These are phyloP conservation scores for Micoletzkya japonica DNA, from an alignment of 2,888 invertebrate species.

Conservation along the genomic window DNA sequence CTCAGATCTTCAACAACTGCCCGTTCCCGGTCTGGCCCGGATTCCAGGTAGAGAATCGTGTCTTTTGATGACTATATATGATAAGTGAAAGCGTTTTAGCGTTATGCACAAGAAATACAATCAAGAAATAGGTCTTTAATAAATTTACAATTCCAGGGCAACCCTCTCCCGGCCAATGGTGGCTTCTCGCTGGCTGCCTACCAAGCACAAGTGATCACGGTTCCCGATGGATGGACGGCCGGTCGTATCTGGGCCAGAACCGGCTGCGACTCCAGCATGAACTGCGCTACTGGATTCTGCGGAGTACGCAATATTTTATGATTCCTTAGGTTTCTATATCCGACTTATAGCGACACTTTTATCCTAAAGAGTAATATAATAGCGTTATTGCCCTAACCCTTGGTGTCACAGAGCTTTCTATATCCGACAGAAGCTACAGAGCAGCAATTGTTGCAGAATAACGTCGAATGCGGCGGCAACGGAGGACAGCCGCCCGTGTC, in stretches of 20 bases:
- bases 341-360: background rate
- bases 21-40: too few species aligned
- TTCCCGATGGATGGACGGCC: slow-evolving; percentile 48
- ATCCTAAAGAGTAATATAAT: background rate
- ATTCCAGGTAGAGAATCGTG: too few species aligned
- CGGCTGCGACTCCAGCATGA: slow-evolving; percentile 45
- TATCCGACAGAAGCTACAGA: background rate
- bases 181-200: too few species aligned
- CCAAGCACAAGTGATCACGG: too few species aligned
- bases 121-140: too few species aligned
- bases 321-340: background rate
- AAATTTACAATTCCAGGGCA: too few species aligned
- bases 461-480: slow-evolving; percentile 65
- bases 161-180: too few species aligned
- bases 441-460: slow-evolving; percentile 32
- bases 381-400: background rate
- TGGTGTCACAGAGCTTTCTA: background rate
- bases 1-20: too few species aligned
- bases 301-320: slow-evolving; percentile 30
- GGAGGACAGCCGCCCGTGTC: slow-evolving; percentile 67
- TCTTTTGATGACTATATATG: too few species aligned
- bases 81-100: too few species aligned
- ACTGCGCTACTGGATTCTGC: slow-evolving; percentile 54
- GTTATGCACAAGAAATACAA: too few species aligned
- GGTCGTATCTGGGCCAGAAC: slow-evolving; percentile 53